These are phyloP conservation scores for Atta colombica DNA, from an alignment of 1,140 invertebrate genomes.

Conservation along the genomic window DNA sequence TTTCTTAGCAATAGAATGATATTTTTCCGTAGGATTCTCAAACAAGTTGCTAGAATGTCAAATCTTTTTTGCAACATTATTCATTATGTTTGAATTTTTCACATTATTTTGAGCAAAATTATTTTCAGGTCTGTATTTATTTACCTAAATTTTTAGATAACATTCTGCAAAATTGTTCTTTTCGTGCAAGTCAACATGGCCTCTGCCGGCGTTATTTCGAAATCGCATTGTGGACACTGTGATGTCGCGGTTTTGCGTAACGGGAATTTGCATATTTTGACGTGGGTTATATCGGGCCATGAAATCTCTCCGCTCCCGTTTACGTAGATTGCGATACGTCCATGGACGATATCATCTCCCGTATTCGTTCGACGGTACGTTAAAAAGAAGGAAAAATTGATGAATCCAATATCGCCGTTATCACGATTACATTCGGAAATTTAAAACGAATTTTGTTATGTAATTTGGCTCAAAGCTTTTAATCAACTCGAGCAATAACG, in stretches of 20 bases:
- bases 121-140: no score
- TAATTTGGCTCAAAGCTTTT: slow-evolving; percentile 31
- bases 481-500: slow-evolving; percentile 26
- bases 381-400: slow-evolving; percentile 41
- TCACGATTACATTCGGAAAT: slow-evolving; percentile 23
- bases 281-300: slow-evolving; percentile 41
- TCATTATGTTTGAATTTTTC: no score
- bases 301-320: slow-evolving; percentile 68
- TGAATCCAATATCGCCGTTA: slow-evolving; percentile 37
- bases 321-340: slow-evolving; percentile 60
- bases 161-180: no score
- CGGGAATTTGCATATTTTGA: slow-evolving; percentile 69
- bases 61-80: no score
- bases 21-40: no score
- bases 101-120: no score
- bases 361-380: not conserved
- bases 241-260: slow-evolving; percentile 38
- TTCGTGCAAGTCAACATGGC: not conserved
- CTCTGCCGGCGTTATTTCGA: slow-evolving; percentile 44
- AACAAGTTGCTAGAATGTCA: no score
- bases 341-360: slow-evolving; percentile 14
- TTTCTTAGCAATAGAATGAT: no score
- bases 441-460: slow-evolving; percentile 32
- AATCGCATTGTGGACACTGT: slow-evolving; percentile 41
- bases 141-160: no score